Conservation (phyloP, 2,888 invertebrate species). For the Homarus gammarus region DNA sequence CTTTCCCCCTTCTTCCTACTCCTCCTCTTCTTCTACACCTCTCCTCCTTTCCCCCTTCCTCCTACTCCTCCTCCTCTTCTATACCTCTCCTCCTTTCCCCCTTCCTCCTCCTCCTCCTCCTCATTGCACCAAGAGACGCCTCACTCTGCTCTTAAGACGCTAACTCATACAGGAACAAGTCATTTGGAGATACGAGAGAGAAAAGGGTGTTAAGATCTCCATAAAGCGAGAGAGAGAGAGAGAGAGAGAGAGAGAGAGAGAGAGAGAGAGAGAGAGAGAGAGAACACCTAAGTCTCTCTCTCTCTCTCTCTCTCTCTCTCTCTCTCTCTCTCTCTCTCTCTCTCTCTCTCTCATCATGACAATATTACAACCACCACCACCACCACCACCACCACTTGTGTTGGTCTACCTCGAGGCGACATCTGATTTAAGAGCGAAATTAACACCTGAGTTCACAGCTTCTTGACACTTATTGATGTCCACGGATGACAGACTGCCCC, state of each 20-base stretch:
- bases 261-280: slow-evolving; percentile 24
- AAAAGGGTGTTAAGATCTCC: too few species aligned
- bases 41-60: too few species aligned
- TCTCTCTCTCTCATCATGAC: not conserved
- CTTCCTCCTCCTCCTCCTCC: too few species aligned
- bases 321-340: not conserved
- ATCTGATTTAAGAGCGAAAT: slow-evolving; percentile 54
- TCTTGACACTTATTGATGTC: slow-evolving; percentile 61
- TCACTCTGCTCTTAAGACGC: too few species aligned
- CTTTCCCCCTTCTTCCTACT: too few species aligned
- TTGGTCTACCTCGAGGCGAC: slow-evolving; percentile 6
- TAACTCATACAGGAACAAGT: too few species aligned
- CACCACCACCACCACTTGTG: not conserved
- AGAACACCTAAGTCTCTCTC: not conserved
- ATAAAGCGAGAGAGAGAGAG: too few species aligned
- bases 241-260: not conserved
- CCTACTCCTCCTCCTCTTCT: too few species aligned
- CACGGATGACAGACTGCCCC: slow-evolving; percentile 26
- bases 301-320: not conserved
- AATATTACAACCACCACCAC: too few species aligned
- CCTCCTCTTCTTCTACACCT: too few species aligned
- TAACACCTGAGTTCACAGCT: slow-evolving; percentile 55
- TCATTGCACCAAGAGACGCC: too few species aligned
- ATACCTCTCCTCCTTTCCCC: too few species aligned
- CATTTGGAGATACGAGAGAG: not conserved